Evolutionary conservation across 2,888 invertebrate species (phyloP), one percentile per base, ranked within the genome.

Genomic region (Campaea margaritaria): DNA sequence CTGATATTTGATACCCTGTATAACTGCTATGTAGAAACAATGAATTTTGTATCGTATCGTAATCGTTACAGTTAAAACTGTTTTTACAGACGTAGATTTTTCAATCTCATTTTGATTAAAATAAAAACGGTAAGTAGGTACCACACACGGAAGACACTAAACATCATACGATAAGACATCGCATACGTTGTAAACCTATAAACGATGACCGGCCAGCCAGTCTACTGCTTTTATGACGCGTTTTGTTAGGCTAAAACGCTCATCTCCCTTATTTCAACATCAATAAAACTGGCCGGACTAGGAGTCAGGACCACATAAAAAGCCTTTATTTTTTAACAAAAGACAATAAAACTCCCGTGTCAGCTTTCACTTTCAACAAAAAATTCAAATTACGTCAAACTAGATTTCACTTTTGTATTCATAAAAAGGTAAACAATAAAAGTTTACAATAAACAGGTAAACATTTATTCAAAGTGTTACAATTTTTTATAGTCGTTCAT

Each of bases 341-440:
- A 67, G 64, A 64, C 50, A 60, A 69, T 72, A 71, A 74, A 73
- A 63, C 49, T 57, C 39, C 62, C 58, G 57, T 58, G 50, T 45
- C 14, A 62, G 74, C 84, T 89, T 89, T 90, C 88, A 83, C 86
- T 90, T 89, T 87, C 72, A 73, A 87, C 81, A 88, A 87, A 84
- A 84, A 83, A 68, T 62, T 59, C 62, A 69, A 72, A 75, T 71
- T 67, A 62, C 69, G 65, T 73, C 66, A 64, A 65, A 73, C 65
- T 69, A 66, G 70, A 68, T 85, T 85, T 86, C 84, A 83, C 85
- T 86, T 85, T 75, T 55, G 70, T 75, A 68, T 73, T 70, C 70
- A 74, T 83, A 85, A 85, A 83, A 81, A 73, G 66, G 69, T 56
- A 62, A 69, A 64, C 69, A 67, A 71, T 69, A 69, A 71, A 70